Conservation (phyloP, 2,797 vertebrate genomes). For the Fistularia commersonii region DNA sequence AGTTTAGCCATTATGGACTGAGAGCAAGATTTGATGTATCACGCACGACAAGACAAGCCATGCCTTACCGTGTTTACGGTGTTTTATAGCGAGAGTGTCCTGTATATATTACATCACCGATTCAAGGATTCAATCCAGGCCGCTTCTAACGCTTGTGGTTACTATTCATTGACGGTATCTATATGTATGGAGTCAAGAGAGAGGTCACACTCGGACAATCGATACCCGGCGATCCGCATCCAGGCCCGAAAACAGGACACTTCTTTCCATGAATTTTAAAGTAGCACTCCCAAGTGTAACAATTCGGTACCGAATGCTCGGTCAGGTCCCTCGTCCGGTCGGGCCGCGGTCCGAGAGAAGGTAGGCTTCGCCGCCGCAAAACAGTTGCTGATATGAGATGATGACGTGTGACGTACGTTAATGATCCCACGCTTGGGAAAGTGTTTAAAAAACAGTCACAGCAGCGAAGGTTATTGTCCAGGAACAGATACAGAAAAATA, state of each 20-base stretch:
- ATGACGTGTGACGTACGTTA: too few relatives aligned
- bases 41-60: conserved; percentile 16
- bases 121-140: conserved; percentile 5
- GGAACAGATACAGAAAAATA: too few relatives aligned
- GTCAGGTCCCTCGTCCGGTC: too few relatives aligned
- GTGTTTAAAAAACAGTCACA: too few relatives aligned
- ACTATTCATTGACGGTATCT: background rate
- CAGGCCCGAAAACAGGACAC: conserved; percentile 4
- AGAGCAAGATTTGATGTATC: conserved; percentile 20
- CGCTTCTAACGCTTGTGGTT: conserved; percentile 5
- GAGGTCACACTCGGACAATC: conserved; percentile 11
- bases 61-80: conserved; percentile 21
- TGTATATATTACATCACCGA: conserved; percentile 10
- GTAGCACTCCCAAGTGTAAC: too few relatives aligned
- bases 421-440: too few relatives aligned
- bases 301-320: background rate
- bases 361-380: too few relatives aligned
- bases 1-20: conserved; percentile 29
- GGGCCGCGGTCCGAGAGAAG: too few relatives aligned
- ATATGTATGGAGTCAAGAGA: background rate
- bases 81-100: conserved; percentile 11
- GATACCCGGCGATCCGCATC: background rate
- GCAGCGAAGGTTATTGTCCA: too few relatives aligned
- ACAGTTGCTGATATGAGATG: too few relatives aligned
- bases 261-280: conserved; percentile 51